Percentiles rank a stretch among this genome's conserved stretches.
Conservation (phyloP, 2,888 invertebrate genomes). For the Amblyjoppa fuscipennis region DNA sequence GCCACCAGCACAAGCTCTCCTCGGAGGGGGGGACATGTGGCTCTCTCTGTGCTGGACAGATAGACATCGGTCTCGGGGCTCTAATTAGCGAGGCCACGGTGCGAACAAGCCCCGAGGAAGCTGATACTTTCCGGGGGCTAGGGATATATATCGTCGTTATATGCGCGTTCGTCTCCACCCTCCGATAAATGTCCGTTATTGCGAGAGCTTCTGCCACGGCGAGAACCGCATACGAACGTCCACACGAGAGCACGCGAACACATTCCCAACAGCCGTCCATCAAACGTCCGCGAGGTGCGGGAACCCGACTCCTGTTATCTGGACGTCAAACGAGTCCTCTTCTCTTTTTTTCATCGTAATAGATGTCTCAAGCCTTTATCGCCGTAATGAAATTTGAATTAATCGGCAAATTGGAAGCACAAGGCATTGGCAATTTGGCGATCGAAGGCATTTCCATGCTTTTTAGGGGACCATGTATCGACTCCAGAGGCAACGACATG, state of each 20-base stretch:
- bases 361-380: not conserved
- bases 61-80: constrained; percentile 81
- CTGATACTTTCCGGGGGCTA: constrained; percentile 64
- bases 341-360: not conserved
- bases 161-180: constrained; percentile 42
- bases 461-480: not conserved
- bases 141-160: constrained; percentile 57
- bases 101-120: constrained; percentile 78
- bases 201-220: constrained; percentile 24
- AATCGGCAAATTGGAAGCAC: not conserved
- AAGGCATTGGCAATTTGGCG: not conserved
- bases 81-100: constrained; percentile 82
- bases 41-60: constrained; percentile 74
- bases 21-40: constrained; percentile 79
- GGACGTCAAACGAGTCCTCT: not conserved
- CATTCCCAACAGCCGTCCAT: constrained; percentile 5
- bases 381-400: not conserved
- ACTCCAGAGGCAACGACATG: not conserved
- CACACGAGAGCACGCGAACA: not conserved
- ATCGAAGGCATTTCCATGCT: not conserved
- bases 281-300: not conserved
- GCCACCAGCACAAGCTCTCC: constrained; percentile 47
- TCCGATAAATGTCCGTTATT: constrained; percentile 61
- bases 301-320: not conserved
- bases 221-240: not conserved